These are phyloP conservation scores for Synergus laeviventris DNA, from an alignment of 2,888 invertebrate species.

Conservation along the genomic window DNA sequence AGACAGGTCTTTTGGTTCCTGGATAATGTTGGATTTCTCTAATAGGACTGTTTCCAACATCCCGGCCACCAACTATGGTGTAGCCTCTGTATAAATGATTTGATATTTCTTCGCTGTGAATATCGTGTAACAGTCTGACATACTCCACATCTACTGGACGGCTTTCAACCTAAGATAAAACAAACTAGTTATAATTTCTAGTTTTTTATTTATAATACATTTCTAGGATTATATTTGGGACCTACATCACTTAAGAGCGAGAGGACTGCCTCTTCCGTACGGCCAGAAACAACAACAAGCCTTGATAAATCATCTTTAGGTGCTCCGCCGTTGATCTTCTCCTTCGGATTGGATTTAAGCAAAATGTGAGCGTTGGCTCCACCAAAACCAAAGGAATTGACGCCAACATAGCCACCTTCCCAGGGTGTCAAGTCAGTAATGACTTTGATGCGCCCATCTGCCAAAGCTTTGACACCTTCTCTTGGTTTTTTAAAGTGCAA, in stretches of 20 bases:
- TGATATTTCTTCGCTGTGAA: conserved; percentile 77
- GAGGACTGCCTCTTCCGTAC: conserved; percentile 87
- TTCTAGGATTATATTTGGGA: not conserved
- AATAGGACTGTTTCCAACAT: conserved; percentile 68
- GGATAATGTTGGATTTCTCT: conserved; percentile 81
- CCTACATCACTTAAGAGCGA: conserved; percentile 81
- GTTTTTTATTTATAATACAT: not conserved
- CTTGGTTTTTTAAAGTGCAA: conserved; percentile 85
- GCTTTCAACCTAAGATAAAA: conserved; percentile 73
- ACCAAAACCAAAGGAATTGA: conserved; percentile 96
- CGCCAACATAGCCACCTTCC: conserved; percentile 84
- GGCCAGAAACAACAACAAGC: conserved; percentile 85
- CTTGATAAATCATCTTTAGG: conserved; percentile 84
- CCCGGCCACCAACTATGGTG: conserved; percentile 77
- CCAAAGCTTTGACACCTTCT: conserved; percentile 80
- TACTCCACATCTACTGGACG: conserved; percentile 81
- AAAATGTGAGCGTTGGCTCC: conserved; percentile 90
- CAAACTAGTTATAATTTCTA: conserved; percentile 19
- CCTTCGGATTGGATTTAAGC: conserved; percentile 80
- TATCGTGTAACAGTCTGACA: conserved; percentile 80
- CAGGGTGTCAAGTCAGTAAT: conserved; percentile 85
- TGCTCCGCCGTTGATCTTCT: conserved; percentile 80
- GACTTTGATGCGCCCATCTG: conserved; percentile 82
- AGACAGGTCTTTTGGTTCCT: conserved; percentile 84
- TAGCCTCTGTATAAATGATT: conserved; percentile 88